Evolutionary conservation across 1,140 invertebrate genomes (phyloP).

Genomic region (Pseudomyrmex sp.): DNA sequence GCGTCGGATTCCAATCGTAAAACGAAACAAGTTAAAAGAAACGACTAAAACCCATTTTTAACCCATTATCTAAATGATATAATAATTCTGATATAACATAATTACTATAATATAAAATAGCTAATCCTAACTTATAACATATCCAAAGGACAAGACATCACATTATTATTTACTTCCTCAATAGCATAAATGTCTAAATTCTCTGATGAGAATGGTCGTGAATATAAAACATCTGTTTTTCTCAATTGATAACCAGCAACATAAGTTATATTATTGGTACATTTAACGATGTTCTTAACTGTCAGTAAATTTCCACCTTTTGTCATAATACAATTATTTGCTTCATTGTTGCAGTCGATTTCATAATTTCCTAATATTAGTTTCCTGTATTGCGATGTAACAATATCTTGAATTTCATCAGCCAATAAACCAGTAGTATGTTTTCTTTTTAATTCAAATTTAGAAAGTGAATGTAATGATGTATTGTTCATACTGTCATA

Average conservation of each 20-base stretch:
- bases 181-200: slow-evolving; percentile 16
- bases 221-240: slow-evolving; percentile 36
- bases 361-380: slow-evolving; percentile 35
- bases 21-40: too few relatives aligned
- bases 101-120: too few relatives aligned
- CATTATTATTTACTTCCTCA: slow-evolving; percentile 23
- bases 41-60: too few relatives aligned
- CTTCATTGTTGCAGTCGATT: slow-evolving; percentile 24
- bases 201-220: slow-evolving; percentile 30
- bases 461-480: slow-evolving; percentile 14
- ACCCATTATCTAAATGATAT: too few relatives aligned
- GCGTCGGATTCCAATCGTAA: too few relatives aligned
- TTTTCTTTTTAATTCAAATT: slow-evolving; percentile 25
- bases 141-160: slow-evolving; percentile 2
- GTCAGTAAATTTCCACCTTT: slow-evolving; percentile 15
- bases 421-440: not conserved
- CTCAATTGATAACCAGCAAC: slow-evolving; percentile 30
- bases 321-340: slow-evolving; percentile 49
- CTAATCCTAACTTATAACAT: too few relatives aligned
- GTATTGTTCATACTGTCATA: slow-evolving; percentile 15
- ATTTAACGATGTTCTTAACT: slow-evolving; percentile 22
- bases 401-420: slow-evolving; percentile 36
- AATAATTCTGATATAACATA: too few relatives aligned
- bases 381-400: slow-evolving; percentile 33
- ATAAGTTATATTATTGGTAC: slow-evolving; percentile 33